Evolutionary conservation across 2,113 vertebrate species (phyloP).

Genomic region (Otis tarda): DNA sequence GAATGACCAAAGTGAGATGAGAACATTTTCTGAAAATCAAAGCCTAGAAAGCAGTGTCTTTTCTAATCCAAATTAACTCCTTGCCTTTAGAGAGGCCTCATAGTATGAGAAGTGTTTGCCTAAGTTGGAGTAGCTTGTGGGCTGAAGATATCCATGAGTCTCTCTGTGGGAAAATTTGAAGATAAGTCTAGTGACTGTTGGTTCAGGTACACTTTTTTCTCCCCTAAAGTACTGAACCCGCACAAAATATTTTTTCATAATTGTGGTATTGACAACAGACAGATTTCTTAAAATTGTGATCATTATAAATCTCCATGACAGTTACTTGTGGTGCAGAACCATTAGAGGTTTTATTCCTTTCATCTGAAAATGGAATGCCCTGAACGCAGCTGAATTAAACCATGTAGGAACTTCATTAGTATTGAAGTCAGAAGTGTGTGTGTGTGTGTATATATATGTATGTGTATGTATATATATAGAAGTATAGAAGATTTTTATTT

Average conservation of each 20-base stretch:
- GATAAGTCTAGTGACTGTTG: fast-evolving
- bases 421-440: not conserved
- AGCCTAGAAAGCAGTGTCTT: not conserved
- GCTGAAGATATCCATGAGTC: not conserved
- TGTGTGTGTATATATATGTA: too few relatives aligned
- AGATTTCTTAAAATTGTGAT: not conserved
- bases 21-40: not conserved
- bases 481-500: not conserved
- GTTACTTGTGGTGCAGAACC: not conserved
- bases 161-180: not conserved
- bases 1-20: not conserved
- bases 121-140: not conserved
- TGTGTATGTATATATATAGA: too few relatives aligned
- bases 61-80: not conserved
- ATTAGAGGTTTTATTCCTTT: not conserved
- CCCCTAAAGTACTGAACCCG: not conserved
- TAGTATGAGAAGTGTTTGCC: not conserved
- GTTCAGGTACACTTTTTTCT: not conserved
- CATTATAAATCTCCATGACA: not conserved
- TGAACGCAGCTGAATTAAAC: not conserved
- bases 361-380: not conserved
- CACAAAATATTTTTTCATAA: not conserved
- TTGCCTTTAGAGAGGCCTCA: not conserved
- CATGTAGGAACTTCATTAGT: not conserved
- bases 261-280: not conserved